These are phyloP conservation scores for human DNA, from an alignment of 2,113 vertebrate genomes.

Conservation along the genomic window GRCh38 chr14:75105501-75106000, in stretches of 20 bases:
- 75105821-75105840: constrained; percentile 20
- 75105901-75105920: not conserved
- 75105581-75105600: not conserved
- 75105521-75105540: constrained; percentile 8
- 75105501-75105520: not conserved
- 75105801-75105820: not conserved
- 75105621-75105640: not conserved
- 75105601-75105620: not conserved
- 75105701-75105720: not conserved
- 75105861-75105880: not conserved
- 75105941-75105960: constrained; percentile 92
- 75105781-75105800: constrained; percentile 21
- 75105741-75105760: not conserved
- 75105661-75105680: not conserved
- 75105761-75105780: constrained; percentile 32
- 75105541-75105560: not conserved
- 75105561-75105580: not conserved
- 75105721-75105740: not conserved
- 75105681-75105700: not conserved
- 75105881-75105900: not conserved
- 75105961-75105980: constrained; percentile 95
- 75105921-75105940: not conserved
- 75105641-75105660: not conserved
- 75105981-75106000: constrained; percentile 96
- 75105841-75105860: constrained; percentile 37